A percentile compares a stretch with the other conserved stretches of the same genome.
phyloP scores from a whole-genome alignment of 1,140 invertebrate species.

The Cydia fagiglandana region DNA sequence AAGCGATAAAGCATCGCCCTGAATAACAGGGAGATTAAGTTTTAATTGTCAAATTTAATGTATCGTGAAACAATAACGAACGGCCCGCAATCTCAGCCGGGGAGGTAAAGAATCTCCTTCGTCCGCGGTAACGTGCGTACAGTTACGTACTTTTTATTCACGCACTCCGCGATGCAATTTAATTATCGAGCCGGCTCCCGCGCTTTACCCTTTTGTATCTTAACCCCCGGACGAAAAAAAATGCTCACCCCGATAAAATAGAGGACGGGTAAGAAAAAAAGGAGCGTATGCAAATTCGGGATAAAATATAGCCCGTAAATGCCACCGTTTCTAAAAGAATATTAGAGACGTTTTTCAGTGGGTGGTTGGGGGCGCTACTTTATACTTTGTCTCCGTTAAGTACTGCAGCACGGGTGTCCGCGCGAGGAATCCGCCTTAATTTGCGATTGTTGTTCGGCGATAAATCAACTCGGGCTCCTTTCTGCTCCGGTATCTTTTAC shows the following conservation, averaged over 20 bases:
- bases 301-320: constrained; percentile 82
- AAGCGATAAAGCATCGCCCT: constrained; percentile 27
- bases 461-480: constrained; percentile 57
- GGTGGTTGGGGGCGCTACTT: constrained; percentile 75
- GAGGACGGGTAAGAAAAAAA: constrained; percentile 78
- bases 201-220: constrained; percentile 80
- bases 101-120: not conserved
- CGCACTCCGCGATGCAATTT: constrained; percentile 71
- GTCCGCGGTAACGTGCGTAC: constrained; percentile 18
- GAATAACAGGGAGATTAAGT: constrained; percentile 41
- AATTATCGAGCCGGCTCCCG: constrained; percentile 75
- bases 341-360: constrained; percentile 81
- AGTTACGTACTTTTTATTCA: constrained; percentile 35
- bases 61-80: constrained; percentile 47
- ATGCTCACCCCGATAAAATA: constrained; percentile 77
- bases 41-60: constrained; percentile 51
- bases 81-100: constrained; percentile 19
- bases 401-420: constrained; percentile 72
- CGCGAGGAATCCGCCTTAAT: constrained; percentile 68
- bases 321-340: constrained; percentile 81
- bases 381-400: constrained; percentile 78
- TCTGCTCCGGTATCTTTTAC: constrained; percentile 17
- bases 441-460: constrained; percentile 69
- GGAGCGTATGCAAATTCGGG: constrained; percentile 81
- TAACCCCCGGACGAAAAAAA: constrained; percentile 78